A percentile compares a stretch with the other conserved stretches of the same genome.
Conservation (phyloP, 2,797 vertebrate genomes). For the Triplophysa bombifrons region DNA sequence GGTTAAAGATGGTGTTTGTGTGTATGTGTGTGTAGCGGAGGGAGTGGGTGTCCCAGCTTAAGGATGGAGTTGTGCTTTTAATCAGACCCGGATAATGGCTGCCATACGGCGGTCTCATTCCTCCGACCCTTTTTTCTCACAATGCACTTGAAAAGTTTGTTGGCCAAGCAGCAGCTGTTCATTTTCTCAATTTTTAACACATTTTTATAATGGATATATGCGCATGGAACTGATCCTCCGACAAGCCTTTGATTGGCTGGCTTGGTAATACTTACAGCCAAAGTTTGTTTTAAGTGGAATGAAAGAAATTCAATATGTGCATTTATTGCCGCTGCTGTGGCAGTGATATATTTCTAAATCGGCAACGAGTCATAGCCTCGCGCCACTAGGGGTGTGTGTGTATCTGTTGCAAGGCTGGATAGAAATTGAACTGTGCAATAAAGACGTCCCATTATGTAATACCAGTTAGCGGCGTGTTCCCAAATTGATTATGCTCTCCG, state of each 20-base stretch:
- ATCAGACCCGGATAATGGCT: conserved; percentile 83
- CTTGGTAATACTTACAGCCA: conserved; percentile 63
- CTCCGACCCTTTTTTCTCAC: conserved; percentile 68
- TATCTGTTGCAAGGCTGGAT: conserved; percentile 26
- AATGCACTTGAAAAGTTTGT: conserved; percentile 46
- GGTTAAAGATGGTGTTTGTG: conserved; percentile 41
- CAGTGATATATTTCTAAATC: conserved; percentile 29
- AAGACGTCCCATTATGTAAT: conserved; percentile 56
- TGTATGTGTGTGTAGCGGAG: conserved; percentile 50
- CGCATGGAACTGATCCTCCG: conserved; percentile 62
- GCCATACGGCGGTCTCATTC: conserved; percentile 72
- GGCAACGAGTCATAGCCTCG: conserved; percentile 5
- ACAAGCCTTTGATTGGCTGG: conserved; percentile 65
- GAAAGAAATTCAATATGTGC: conserved; percentile 59
- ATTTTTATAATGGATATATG: conserved; percentile 48
- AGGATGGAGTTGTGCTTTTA: conserved; percentile 80
- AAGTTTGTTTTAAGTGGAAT: conserved; percentile 71
- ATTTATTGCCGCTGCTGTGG: conserved; percentile 14
- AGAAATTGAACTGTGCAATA: conserved; percentile 54
- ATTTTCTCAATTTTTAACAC: conserved; percentile 56
- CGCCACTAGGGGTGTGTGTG: conserved; percentile 47
- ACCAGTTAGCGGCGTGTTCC: conserved; percentile 46
- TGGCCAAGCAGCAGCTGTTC: conserved; percentile 47
- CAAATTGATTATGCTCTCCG: conserved; percentile 57
- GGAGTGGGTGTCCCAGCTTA: conserved; percentile 51